Base-by-base conservation (phyloP, 2,797 vertebrate genomes). In the Rhinatrema bivittatum region DNA sequence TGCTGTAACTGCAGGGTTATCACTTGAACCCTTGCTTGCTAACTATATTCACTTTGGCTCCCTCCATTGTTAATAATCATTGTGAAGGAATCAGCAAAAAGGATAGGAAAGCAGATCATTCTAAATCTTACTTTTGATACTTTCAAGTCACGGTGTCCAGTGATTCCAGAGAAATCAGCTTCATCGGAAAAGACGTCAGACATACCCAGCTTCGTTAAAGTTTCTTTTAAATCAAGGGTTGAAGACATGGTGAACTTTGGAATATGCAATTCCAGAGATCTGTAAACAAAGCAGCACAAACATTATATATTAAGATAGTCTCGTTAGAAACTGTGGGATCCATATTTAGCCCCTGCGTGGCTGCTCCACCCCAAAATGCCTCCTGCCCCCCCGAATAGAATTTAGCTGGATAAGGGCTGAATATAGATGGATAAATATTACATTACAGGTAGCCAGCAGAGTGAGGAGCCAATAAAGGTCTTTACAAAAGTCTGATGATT, bases 111-210 rank as follows among this genome's bases (percentile, higher is more conserved):
- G 25, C n/a, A 6, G 16, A n/a, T n/a, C n/a, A n/a, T n/a, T n/a
- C n/a, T n/a, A 5, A 9, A 10, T 53, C 73, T 76, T 70, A 81
- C 82, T 51, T 72, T 43, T 5, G 66, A 61, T 33, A 84, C 53
- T 44, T 72, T 74, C 34, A 85, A 53, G 3, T 42, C 68, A 4
- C 11, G 25, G 1, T 38, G 2, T 2, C 49, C 45, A 0, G 65
- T 61, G 38, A 84, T 77, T 25, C 59, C 65, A 27, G 67, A 68
- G 35, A 85, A 77, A 8, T 82, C 67, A 5, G 77, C 74, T 0
- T 38, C 16, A 9, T 68, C 36, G 1, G 73, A 64, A 16, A 85
- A 85, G 30, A 81, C 30, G 20, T 62, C 72, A 32, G 53, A 62
- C 42, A 85, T 49, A 14, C 74, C 74, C 62, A 84, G 17, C 16